phyloP scores from a whole-genome alignment of 2,113 vertebrate genomes.

The Pithys albifrons region DNA sequence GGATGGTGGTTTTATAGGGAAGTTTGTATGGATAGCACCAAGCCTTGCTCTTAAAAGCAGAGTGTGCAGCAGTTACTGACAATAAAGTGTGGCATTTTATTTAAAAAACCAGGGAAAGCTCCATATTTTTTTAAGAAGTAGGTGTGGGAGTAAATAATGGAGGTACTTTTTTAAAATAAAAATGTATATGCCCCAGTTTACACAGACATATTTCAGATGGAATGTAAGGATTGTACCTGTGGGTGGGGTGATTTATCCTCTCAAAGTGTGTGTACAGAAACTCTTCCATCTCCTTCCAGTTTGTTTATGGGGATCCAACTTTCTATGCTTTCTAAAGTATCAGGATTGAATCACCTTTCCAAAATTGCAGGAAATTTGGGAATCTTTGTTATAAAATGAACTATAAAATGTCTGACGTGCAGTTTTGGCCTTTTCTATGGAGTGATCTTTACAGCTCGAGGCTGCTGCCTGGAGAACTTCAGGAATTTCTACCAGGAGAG shows the following conservation, averaged over 20 bases:
- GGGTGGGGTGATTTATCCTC: conserved; percentile 35
- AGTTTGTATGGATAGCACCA: conserved; percentile 70
- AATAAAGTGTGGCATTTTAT: conserved; percentile 75
- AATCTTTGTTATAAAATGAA: not conserved
- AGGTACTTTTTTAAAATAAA: conserved; percentile 73
- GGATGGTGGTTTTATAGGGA: conserved; percentile 65
- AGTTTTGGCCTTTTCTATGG: conserved; percentile 58
- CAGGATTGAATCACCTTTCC: conserved; percentile 14
- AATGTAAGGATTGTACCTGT: conserved; percentile 8
- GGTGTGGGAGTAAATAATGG: conserved; percentile 71
- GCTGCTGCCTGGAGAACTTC: conserved; percentile 22
- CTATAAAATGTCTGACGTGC: conserved; percentile 17
- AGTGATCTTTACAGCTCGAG: conserved; percentile 36
- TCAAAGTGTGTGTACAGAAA: conserved; percentile 36
- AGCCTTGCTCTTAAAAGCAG: conserved; percentile 67
- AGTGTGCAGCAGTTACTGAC: conserved; percentile 61
- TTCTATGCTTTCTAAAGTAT: conserved; percentile 35
- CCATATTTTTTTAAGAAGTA: conserved; percentile 77
- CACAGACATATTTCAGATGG: conserved; percentile 62
- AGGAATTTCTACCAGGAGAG: conserved; percentile 39
- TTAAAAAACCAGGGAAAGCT: conserved; percentile 71
- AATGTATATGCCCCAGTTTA: conserved; percentile 72
- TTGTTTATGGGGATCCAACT: conserved; percentile 55
- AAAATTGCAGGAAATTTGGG: not conserved
- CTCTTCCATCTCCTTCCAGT: conserved; percentile 52